Percentiles rank a stretch among this genome's conserved stretches.
phyloP scores from a whole-genome alignment of 2,888 invertebrate species.

The Polietes domitor region DNA sequence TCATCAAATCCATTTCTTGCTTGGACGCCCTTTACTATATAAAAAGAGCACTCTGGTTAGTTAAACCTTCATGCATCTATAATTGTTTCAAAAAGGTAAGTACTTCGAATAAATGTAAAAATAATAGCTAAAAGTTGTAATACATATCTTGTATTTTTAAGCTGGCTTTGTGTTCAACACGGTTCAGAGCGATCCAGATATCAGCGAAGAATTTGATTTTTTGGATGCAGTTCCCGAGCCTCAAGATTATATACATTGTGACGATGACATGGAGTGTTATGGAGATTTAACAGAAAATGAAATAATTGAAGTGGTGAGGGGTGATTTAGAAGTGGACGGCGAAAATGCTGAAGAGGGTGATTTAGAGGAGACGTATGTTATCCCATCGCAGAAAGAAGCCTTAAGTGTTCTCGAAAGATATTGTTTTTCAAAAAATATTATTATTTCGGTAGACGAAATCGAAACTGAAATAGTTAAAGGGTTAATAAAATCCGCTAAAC shows the following conservation, averaged over 20 bases:
- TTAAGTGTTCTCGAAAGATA: conserved; percentile 42
- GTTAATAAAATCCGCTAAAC: neutral
- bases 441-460: neutral
- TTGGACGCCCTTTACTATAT: conserved; percentile 49
- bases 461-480: neutral
- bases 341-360: conserved; percentile 20
- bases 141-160: neutral
- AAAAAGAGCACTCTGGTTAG: conserved; percentile 58
- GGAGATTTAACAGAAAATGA: conserved; percentile 51
- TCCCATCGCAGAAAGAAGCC: conserved; percentile 28
- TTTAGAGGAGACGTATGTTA: neutral
- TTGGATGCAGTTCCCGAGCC: conserved; percentile 7
- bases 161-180: neutral
- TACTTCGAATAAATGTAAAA: neutral
- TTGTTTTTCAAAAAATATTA: conserved; percentile 36
- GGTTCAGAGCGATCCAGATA: neutral
- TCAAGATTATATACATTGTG: conserved; percentile 18
- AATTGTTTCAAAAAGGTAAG: conserved; percentile 64
- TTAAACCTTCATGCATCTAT: conserved; percentile 46
- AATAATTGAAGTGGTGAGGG: conserved; percentile 15
- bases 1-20: conserved; percentile 56
- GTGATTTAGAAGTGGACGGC: neutral
- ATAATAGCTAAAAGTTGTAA: neutral
- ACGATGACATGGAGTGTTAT: conserved; percentile 50
- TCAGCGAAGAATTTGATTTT: too few species aligned